phyloP scores from a whole-genome alignment of 2,888 invertebrate species.

The Panzeria rudis region DNA sequence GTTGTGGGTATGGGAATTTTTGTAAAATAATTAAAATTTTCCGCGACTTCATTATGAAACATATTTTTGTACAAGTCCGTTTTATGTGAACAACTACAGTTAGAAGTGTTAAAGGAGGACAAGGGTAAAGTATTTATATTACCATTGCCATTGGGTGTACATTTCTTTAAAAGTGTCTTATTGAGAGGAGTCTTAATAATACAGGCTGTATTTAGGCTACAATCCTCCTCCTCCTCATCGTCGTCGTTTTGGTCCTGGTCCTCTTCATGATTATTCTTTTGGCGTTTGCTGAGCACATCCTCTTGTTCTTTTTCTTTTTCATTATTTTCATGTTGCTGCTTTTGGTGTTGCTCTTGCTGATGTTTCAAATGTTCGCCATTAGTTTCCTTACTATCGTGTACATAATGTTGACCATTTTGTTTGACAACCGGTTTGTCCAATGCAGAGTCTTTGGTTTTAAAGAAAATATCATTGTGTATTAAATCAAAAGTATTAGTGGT shows the following conservation, averaged over 20 bases:
- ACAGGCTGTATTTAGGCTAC: slow-evolving; percentile 70
- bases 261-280: slow-evolving; percentile 25
- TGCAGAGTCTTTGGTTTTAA: slow-evolving; percentile 61
- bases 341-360: slow-evolving; percentile 67
- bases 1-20: slow-evolving; percentile 71
- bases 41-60: slow-evolving; percentile 25
- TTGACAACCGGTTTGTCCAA: slow-evolving; percentile 39
- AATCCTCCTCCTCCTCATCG: slow-evolving; percentile 61
- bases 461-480: slow-evolving; percentile 58
- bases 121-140: slow-evolving; percentile 63
- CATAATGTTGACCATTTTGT: slow-evolving; percentile 75
- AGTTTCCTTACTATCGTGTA: slow-evolving; percentile 55
- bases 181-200: slow-evolving; percentile 80
- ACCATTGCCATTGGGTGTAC: slow-evolving; percentile 76
- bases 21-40: slow-evolving; percentile 67
- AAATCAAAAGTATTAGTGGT: slow-evolving; percentile 36
- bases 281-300: slow-evolving; percentile 20
- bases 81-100: slow-evolving; percentile 51
- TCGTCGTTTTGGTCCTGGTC: slow-evolving; percentile 52
- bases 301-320: slow-evolving; percentile 67
- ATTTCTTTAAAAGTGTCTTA: slow-evolving; percentile 79
- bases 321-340: slow-evolving; percentile 65
- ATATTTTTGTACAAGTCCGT: slow-evolving; percentile 10
- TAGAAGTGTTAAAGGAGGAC: slow-evolving; percentile 9
- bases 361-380: slow-evolving; percentile 63